Percentiles rank a stretch among this genome's conserved stretches.
These are phyloP conservation scores for Spodoptera frugiperda DNA, from an alignment of 1,140 invertebrate genomes.

Conservation along the genomic window DNA sequence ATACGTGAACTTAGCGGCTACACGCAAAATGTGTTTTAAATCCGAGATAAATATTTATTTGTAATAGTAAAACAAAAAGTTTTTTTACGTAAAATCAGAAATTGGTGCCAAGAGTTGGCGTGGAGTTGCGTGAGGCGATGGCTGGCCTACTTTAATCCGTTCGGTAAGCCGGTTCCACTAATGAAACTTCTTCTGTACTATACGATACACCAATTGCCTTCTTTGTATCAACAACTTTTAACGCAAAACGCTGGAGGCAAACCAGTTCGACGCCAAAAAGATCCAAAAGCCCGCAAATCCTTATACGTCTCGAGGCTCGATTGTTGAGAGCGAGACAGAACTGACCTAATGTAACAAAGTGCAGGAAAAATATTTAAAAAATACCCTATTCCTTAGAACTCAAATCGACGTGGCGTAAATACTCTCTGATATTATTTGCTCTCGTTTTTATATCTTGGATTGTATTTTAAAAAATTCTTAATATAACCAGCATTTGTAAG, in stretches of 20 bases:
- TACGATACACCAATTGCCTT: slow-evolving; percentile 47
- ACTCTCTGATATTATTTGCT: too few relatives aligned
- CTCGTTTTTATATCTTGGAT: too few relatives aligned
- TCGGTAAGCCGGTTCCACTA: slow-evolving; percentile 55
- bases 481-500: too few relatives aligned
- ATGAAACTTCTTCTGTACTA: slow-evolving; percentile 58
- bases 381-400: neutral
- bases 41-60: slow-evolving; percentile 42
- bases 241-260: slow-evolving; percentile 8
- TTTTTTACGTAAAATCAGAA: slow-evolving; percentile 48
- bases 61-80: slow-evolving; percentile 38
- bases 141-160: slow-evolving; percentile 66
- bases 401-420: too few relatives aligned
- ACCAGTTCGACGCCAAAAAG: slow-evolving; percentile 39
- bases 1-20: slow-evolving; percentile 32
- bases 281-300: slow-evolving; percentile 20
- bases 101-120: slow-evolving; percentile 58
- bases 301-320: neutral
- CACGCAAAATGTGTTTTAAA: slow-evolving; percentile 3
- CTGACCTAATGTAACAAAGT: neutral
- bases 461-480: too few relatives aligned
- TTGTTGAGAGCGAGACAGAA: neutral
- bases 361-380: slow-evolving; percentile 25
- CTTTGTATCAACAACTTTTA: slow-evolving; percentile 29
- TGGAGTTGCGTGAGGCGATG: slow-evolving; percentile 64